phyloP scores from a whole-genome alignment of 2,113 vertebrate species.

The Vulpes ferrilata region DNA sequence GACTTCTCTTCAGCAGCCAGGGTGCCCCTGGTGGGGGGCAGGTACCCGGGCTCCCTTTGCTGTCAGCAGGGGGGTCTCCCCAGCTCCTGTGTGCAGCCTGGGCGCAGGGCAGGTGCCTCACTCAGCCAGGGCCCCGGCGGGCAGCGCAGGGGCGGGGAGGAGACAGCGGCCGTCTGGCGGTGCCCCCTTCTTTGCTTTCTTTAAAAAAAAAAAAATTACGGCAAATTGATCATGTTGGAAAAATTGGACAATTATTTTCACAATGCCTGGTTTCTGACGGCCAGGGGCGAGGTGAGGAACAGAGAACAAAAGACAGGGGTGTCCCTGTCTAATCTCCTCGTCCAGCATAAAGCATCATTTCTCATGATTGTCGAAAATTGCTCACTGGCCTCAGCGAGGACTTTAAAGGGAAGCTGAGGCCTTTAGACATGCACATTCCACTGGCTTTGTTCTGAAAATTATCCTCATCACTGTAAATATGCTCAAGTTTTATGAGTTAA shows the following conservation, averaged over 20 bases:
- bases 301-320: background rate
- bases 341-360: background rate
- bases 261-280: constrained; percentile 5
- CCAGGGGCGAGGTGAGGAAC: background rate
- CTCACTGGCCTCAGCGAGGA: background rate
- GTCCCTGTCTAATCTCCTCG: background rate
- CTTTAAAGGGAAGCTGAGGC: background rate
- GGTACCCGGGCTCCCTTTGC: background rate
- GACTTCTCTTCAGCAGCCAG: constrained; percentile 25
- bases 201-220: constrained; percentile 25
- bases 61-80: accelerated
- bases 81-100: accelerated
- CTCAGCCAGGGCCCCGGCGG: background rate
- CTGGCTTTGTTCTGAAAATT: constrained; percentile 59
- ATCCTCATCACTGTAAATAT: background rate
- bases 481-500: constrained; percentile 22
- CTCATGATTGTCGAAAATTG: constrained; percentile 58
- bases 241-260: constrained; percentile 68
- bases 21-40: background rate
- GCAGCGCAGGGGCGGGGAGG: background rate
- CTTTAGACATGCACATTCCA: background rate
- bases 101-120: too few relatives aligned
- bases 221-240: constrained; percentile 68
- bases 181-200: background rate
- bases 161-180: background rate